Evolutionary conservation across 2,113 vertebrate genomes (phyloP), one percentile per base, ranked within the genome.

Genomic region (Myotis davidii): DNA sequence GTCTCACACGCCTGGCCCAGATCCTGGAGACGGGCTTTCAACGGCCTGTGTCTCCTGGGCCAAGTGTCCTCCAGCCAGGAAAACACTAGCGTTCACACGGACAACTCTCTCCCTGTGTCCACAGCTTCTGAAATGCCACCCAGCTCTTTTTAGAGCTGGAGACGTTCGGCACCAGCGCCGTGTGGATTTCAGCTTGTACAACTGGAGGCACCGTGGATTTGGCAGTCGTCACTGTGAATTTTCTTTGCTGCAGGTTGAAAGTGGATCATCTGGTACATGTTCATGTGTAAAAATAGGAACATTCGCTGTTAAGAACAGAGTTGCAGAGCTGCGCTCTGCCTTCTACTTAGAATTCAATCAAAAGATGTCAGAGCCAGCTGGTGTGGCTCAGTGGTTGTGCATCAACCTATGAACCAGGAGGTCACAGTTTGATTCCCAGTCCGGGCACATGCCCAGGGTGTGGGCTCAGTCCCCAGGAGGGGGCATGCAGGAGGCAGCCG

Each of bases 131-230:
- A 96, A 97, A 96, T 95, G 61, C 88, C 95, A 90, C 79, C 90
- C 82, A 13, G 56, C 32, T 90, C 95, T 97, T 96, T 96, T 96
- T 97, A 97, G 95, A 96, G 97, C 87, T 13, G 4, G 59, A 92
- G 94, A 92, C 85, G 89, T 90, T 92, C 94, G 72, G 81, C 94
- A 92, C 78, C 77, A 3, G 85, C 67, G 54, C 93, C 54, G 54
- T 78, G 39, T 76, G 52, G 85, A 81, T 92, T 85, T 59, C 93
- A 83, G 91, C 94, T 95, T 87, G 76, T 74, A 92, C 72, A 70
- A 73, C 77, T 77, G n/a, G 45, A 67, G 48, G 6, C 52, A 39
- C 37, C 45, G 8, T 29, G 69, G 94, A 54, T 82, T 16, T 59
- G 65, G 85, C 96, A 95, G 73, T 25, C 74, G 5, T 34, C 45